Percentiles rank a stretch among this genome's conserved stretches.
phyloP scores from a whole-genome alignment of 2,113 vertebrate genomes.

The Pipra filicauda region DNA sequence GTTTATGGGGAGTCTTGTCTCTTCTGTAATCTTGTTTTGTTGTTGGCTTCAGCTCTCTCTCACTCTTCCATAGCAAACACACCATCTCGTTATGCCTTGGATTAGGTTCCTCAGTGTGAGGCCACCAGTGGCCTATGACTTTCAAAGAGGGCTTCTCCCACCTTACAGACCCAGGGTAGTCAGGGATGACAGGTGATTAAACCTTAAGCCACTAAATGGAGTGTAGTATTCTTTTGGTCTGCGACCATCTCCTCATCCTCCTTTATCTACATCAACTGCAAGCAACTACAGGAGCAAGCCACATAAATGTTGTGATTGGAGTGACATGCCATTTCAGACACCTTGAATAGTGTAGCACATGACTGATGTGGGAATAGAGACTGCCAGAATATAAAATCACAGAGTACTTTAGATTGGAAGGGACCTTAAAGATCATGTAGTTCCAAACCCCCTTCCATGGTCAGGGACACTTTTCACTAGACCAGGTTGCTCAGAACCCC shows the following conservation, averaged over 20 bases:
- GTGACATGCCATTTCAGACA: not conserved
- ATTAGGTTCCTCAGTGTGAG: not conserved
- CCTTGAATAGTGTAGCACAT: not conserved
- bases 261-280: not conserved
- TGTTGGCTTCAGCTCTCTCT: not conserved
- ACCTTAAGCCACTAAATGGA: not conserved
- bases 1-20: not conserved
- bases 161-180: not conserved
- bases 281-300: not conserved
- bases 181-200: not conserved
- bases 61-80: not conserved
- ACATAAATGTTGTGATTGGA: not conserved
- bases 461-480: not conserved
- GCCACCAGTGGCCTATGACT: accelerated
- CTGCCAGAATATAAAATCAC: not conserved
- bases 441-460: not conserved
- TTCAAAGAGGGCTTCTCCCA: not conserved
- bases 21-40: not conserved
- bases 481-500: not conserved
- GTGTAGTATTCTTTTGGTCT: not conserved
- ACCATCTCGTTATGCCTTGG: not conserved
- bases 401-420: not conserved
- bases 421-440: not conserved
- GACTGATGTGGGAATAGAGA: not conserved
- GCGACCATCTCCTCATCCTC: not conserved